Evolutionary conservation across 2,797 vertebrate species (phyloP).

Genomic region (Calcarius lapponicus): DNA sequence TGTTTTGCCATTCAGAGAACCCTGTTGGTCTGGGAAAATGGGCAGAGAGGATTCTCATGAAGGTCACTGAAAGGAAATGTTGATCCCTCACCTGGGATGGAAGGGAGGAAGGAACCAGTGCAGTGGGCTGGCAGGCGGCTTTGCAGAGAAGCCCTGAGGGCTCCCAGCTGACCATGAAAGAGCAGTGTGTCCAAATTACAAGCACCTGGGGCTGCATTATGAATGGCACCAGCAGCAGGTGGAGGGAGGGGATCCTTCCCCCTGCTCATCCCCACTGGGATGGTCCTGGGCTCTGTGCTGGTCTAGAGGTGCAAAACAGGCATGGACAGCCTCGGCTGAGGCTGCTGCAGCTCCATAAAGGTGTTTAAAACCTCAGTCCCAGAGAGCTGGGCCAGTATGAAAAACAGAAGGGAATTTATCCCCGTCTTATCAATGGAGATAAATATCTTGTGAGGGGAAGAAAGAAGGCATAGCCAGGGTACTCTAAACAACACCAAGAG

Average conservation of each 20-base stretch:
- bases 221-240: background rate
- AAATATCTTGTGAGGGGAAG: background rate
- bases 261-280: background rate
- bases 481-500: rapidly evolving
- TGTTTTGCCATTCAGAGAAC: background rate
- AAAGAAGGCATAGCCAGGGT: background rate
- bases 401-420: background rate
- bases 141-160: background rate
- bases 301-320: background rate
- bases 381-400: background rate
- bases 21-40: background rate
- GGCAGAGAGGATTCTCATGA: background rate
- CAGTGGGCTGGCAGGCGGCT: background rate
- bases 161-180: background rate
- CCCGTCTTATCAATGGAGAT: background rate
- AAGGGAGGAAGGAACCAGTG: background rate
- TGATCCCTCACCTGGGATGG: background rate
- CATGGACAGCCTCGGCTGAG: rapidly evolving
- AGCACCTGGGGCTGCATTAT: background rate
- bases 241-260: background rate
- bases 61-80: background rate
- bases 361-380: background rate
- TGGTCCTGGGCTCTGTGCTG: background rate
- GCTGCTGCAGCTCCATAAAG: background rate
- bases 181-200: background rate